A percentile compares a stretch with the other conserved stretches of the same genome.
phyloP scores from a whole-genome alignment of 2,888 invertebrate species.

The Vandiemenella viatica region DNA sequence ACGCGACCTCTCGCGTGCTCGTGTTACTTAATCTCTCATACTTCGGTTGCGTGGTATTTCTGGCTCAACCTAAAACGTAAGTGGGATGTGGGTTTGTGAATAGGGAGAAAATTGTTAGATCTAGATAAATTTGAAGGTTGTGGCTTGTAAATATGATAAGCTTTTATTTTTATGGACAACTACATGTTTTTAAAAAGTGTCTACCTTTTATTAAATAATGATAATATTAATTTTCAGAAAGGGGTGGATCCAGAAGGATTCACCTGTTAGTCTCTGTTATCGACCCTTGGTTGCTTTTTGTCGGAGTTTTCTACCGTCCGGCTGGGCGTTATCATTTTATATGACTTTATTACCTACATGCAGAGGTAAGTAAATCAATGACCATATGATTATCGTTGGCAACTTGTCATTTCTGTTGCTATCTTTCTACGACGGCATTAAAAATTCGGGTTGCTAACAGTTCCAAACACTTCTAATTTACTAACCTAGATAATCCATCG shows the following conservation, averaged over 20 bases:
- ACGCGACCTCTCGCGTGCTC: not conserved
- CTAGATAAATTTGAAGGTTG: no score
- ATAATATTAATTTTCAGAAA: not conserved
- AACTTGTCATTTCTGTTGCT: no score
- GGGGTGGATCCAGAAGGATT: conserved; percentile 11
- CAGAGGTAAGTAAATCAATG: conserved; percentile 79
- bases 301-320: conserved; percentile 45
- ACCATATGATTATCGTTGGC: no score
- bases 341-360: conserved; percentile 85
- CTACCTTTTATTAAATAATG: no score
- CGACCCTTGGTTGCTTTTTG: not conserved
- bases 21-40: not conserved
- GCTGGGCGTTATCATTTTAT: conserved; percentile 84
- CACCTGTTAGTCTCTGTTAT: conserved; percentile 4
- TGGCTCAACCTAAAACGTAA: not conserved
- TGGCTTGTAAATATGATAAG: no score
- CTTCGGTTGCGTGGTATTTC: not conserved
- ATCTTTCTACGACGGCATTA: no score
- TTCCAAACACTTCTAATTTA: no score
- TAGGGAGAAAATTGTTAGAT: no score
- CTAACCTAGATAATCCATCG: no score
- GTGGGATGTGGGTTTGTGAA: not conserved
- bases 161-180: no score
- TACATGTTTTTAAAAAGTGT: not conserved
- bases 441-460: no score